Conservation (phyloP, 2,888 invertebrate genomes). For the Stratiomys singularior region DNA sequence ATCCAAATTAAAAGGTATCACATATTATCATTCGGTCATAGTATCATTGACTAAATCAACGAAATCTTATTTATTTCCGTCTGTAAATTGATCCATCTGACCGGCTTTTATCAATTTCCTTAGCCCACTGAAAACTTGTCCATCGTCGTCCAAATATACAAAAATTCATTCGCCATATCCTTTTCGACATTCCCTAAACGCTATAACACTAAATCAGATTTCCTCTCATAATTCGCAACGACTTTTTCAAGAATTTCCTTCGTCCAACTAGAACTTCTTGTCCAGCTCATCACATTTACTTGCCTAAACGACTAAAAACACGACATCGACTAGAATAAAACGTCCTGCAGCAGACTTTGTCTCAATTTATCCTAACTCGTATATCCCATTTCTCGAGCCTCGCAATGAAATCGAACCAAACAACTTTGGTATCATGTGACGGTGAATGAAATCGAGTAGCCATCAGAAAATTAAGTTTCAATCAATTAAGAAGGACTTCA, state of each 20-base stretch:
- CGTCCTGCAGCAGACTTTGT: neutral
- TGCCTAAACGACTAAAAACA: too few species aligned
- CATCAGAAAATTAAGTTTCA: slow-evolving; percentile 47
- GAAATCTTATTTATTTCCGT: slow-evolving; percentile 10
- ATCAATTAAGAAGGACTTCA: slow-evolving; percentile 23
- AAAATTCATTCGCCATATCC: neutral
- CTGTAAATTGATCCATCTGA: neutral
- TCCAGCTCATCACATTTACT: too few species aligned
- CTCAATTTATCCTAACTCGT: neutral
- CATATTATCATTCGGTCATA: neutral
- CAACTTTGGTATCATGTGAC: slow-evolving; percentile 21
- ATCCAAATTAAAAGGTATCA: neutral
- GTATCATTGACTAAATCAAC: neutral
- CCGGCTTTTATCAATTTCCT: slow-evolving; percentile 10
- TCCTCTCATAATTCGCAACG: slow-evolving; percentile 18
- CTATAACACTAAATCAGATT: slow-evolving; percentile 23
- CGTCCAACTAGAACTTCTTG: neutral
- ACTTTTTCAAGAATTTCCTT: neutral
- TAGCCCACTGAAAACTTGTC: neutral
- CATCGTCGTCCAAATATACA: neutral
- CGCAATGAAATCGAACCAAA: slow-evolving; percentile 1
- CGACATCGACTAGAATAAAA: neutral
- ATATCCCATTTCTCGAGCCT: neutral
- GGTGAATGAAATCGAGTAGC: slow-evolving; percentile 44
- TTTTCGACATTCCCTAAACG: neutral